Conservation (phyloP, 2,797 vertebrate genomes). For the Lithobates sylvaticus region DNA sequence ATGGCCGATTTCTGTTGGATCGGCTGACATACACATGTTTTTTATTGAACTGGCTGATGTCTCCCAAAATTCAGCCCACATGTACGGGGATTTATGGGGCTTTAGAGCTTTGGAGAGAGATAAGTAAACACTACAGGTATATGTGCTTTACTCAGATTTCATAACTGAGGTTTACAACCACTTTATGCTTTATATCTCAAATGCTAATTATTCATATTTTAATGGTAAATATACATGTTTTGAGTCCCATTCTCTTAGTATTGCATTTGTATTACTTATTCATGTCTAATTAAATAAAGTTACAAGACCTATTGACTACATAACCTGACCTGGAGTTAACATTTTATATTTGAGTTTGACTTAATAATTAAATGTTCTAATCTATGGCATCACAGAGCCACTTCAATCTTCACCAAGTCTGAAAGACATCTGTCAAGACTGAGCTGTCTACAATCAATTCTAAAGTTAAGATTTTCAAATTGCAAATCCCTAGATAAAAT, state of each 20-base stretch:
- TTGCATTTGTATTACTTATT: neutral
- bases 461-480: constrained; percentile 10
- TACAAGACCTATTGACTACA: neutral
- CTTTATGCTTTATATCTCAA: neutral
- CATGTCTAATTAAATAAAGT: neutral
- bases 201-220: neutral
- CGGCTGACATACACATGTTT: no score
- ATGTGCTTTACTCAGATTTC: no score
- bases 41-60: no score
- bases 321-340: neutral
- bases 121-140: no score
- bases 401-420: neutral
- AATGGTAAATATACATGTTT: no score
- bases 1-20: no score
- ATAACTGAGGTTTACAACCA: no score
- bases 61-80: no score
- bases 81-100: no score
- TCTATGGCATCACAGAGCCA: neutral
- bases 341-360: neutral
- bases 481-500: neutral
- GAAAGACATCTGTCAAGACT: constrained; percentile 8
- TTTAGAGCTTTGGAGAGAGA: no score
- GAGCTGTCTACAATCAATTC: constrained; percentile 4
- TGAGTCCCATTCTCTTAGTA: neutral
- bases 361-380: neutral